A percentile compares a stretch with the other conserved stretches of the same genome.
Evolutionary conservation across 2,888 invertebrate species (phyloP).

Genomic region (Volucella bombylans): DNA sequence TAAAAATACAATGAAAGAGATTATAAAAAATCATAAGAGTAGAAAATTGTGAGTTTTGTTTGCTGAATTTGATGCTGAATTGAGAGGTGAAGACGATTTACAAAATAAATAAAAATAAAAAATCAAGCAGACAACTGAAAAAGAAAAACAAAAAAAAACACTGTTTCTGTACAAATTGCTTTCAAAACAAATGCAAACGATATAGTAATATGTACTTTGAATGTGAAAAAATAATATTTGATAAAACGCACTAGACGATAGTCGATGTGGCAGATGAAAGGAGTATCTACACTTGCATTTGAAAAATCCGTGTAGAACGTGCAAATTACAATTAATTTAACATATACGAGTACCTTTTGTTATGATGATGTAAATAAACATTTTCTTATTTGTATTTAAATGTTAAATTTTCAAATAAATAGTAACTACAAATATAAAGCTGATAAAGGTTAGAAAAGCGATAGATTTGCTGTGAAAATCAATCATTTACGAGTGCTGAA

Average conservation of each 20-base stretch:
- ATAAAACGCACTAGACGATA: slow-evolving; percentile 32
- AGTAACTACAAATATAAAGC: slow-evolving; percentile 56
- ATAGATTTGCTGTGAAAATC: slow-evolving; percentile 51
- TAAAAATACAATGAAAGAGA: slow-evolving; percentile 34
- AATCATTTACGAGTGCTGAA: slow-evolving; percentile 54
- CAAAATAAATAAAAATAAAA: slow-evolving; percentile 24
- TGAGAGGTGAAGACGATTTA: slow-evolving; percentile 66
- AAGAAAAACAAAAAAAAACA: not conserved
- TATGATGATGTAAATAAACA: slow-evolving; percentile 19
- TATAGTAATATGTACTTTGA: slow-evolving; percentile 30
- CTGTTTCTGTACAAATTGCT: slow-evolving; percentile 36
- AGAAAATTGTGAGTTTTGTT: slow-evolving; percentile 13
- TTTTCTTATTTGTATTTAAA: slow-evolving; percentile 36
- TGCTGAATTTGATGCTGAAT: slow-evolving; percentile 57
- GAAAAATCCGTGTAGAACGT: slow-evolving; percentile 47
- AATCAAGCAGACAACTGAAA: slow-evolving; percentile 13
- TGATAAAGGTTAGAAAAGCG: slow-evolving; percentile 62
- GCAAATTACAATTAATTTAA: slow-evolving; percentile 52
- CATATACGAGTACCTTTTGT: slow-evolving; percentile 1
- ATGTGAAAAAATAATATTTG: slow-evolving; percentile 20
- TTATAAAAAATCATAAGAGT: slow-evolving; percentile 25
- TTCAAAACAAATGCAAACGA: slow-evolving; percentile 24
- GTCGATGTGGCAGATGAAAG: slow-evolving; percentile 31
- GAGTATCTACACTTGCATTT: slow-evolving; percentile 28
- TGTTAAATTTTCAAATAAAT: slow-evolving; percentile 39